Conservation (phyloP, 2,888 invertebrate species). For the Eupithecia abbreviata region DNA sequence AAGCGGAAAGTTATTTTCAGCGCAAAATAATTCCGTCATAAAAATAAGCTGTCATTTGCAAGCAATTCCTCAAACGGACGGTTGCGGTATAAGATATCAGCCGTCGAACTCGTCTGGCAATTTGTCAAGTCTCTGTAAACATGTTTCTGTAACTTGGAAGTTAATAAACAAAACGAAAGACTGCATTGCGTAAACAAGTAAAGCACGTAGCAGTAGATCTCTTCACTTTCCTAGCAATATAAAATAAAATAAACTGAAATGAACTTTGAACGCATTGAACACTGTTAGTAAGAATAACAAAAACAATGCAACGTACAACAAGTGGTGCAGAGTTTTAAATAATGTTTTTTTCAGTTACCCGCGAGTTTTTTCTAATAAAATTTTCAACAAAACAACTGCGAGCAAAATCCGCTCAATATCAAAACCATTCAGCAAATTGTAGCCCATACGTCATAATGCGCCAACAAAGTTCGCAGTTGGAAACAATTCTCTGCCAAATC, state of each 20-base stretch:
- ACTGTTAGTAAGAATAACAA: not conserved
- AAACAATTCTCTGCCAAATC: constrained; percentile 27
- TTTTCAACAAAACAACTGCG: not conserved
- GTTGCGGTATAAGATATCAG: constrained; percentile 17
- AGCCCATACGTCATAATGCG: constrained; percentile 28
- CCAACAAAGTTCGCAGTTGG: constrained; percentile 20
- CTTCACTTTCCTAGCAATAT: not conserved
- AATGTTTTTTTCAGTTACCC: not conserved
- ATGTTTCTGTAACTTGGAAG: constrained; percentile 19
- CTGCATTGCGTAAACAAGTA: constrained; percentile 27
- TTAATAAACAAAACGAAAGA: constrained; percentile 26
- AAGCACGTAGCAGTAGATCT: too few species aligned
- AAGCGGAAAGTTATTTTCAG: constrained; percentile 7
- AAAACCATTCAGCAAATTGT: constrained; percentile 19
- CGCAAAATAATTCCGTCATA: constrained; percentile 19
- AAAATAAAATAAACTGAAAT: not conserved
- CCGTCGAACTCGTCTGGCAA: constrained; percentile 29
- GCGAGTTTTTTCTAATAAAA: not conserved
- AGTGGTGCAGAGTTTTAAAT: not conserved
- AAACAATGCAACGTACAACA: not conserved
- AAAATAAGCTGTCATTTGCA: constrained; percentile 28
- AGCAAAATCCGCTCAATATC: constrained; percentile 6
- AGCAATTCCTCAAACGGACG: constrained; percentile 15
- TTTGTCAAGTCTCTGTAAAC: constrained; percentile 31
- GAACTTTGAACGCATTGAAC: too few species aligned